Conservation (phyloP, 1,140 invertebrate genomes). For the Orchesella cincta region DNA sequence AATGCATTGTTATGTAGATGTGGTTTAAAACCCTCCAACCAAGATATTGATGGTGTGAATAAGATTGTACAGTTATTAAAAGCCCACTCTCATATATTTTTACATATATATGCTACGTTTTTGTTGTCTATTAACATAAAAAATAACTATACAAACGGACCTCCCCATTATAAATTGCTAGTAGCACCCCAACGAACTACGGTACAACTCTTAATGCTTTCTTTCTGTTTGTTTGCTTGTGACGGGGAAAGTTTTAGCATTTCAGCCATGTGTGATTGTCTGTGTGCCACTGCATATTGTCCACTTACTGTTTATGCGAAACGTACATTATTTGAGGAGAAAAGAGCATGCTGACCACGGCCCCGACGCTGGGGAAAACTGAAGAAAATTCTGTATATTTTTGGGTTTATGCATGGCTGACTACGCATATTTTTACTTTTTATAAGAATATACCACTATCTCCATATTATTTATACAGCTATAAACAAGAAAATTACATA, state of each 20-base stretch:
- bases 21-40: too few relatives aligned
- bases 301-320: background rate
- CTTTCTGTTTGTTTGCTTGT: background rate
- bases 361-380: too few relatives aligned
- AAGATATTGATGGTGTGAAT: too few relatives aligned
- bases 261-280: constrained; percentile 15
- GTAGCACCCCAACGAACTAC: background rate
- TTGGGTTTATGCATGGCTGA: background rate
- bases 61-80: too few relatives aligned
- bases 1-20: too few relatives aligned
- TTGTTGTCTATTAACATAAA: background rate
- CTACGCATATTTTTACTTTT: background rate
- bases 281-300: background rate
- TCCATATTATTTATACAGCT: background rate
- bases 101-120: too few relatives aligned
- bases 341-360: too few relatives aligned
- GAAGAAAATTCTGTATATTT: background rate
- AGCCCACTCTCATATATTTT: too few relatives aligned
- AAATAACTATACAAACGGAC: background rate
- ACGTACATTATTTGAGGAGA: background rate
- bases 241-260: constrained; percentile 12
- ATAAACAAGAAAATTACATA: constrained; percentile 6
- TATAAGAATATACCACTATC: background rate
- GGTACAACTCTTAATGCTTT: background rate
- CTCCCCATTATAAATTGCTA: background rate